A percentile compares a stretch with the other conserved stretches of the same genome.
Conservation (phyloP, 92 coral and sea anemone species). For the Galaxea fascicularis region DNA sequence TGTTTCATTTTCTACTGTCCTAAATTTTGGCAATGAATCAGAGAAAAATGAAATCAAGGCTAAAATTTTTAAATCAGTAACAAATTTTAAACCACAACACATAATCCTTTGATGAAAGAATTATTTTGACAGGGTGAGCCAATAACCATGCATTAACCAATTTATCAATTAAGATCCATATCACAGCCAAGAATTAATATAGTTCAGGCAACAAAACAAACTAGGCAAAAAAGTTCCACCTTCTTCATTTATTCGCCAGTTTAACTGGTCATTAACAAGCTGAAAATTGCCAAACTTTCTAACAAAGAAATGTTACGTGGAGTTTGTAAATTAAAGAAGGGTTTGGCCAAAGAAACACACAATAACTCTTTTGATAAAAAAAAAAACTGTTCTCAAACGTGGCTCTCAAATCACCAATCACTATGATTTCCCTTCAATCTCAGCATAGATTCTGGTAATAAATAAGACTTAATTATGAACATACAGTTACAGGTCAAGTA, state of each 20-base stretch:
- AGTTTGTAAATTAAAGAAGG: not conserved
- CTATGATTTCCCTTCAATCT: not conserved
- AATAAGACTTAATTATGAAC: not conserved
- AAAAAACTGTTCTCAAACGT: not conserved
- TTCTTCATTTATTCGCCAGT: not conserved
- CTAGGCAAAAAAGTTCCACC: not conserved
- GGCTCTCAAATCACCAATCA: not conserved
- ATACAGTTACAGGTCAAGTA: not conserved
- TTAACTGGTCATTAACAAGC: not conserved
- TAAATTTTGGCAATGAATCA: too few species aligned
- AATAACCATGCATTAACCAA: not conserved
- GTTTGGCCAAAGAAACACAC: not conserved
- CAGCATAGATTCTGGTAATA: not conserved
- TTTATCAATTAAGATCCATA: not conserved
- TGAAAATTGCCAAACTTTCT: not conserved
- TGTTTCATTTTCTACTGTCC: too few species aligned
- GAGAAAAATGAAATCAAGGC: too few species aligned
- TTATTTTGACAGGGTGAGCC: not conserved
- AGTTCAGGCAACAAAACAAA: not conserved
- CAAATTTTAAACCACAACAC: too few species aligned
- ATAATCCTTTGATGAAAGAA: not conserved
- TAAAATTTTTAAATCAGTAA: too few species aligned
- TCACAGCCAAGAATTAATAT: not conserved
- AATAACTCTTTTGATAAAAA: not conserved
- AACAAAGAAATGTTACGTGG: slow-evolving; percentile 27